Percentiles rank a stretch among this genome's conserved stretches.
Evolutionary conservation across 2,888 invertebrate species (phyloP).

Genomic region (Pristionchus fissidentatus): DNA sequence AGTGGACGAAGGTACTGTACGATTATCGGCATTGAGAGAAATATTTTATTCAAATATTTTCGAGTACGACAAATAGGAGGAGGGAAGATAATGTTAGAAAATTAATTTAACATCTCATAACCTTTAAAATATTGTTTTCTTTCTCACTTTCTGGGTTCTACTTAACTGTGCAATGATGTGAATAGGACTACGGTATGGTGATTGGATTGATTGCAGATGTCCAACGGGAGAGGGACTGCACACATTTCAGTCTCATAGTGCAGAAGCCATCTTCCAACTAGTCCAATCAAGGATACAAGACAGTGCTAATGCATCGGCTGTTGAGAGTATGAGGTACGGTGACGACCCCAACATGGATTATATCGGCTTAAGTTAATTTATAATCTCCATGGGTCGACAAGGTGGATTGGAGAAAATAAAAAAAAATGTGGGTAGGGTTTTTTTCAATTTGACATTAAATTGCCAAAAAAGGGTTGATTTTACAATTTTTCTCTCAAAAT

Average conservation of each 20-base stretch:
- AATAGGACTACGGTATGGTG: too few species aligned
- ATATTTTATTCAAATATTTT: too few species aligned
- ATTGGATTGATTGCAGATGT: conserved; percentile 67
- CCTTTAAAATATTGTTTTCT: background rate
- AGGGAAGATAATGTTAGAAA: too few species aligned
- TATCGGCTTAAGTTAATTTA: too few species aligned
- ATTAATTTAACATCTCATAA: too few species aligned
- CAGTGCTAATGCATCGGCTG: conserved; percentile 58
- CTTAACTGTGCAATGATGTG: background rate
- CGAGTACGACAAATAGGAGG: too few species aligned
- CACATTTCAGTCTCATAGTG: conserved; percentile 72
- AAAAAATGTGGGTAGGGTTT: background rate
- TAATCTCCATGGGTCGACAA: too few species aligned
- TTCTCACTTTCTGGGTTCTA: background rate
- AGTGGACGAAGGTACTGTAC: conserved; percentile 41
- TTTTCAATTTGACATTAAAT: background rate
- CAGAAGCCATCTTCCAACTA: conserved; percentile 70
- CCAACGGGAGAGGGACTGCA: conserved; percentile 73
- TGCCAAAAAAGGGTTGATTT: too few species aligned
- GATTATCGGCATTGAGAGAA: background rate
- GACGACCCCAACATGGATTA: too few species aligned
- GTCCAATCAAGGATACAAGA: conserved; percentile 63
- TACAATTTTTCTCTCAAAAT: too few species aligned
- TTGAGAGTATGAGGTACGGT: conserved; percentile 48
- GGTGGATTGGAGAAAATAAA: too few species aligned